Evolutionary conservation across 2,888 invertebrate genomes (phyloP), one percentile per base, ranked within the genome.

Genomic region (Amiota mariae): DNA sequence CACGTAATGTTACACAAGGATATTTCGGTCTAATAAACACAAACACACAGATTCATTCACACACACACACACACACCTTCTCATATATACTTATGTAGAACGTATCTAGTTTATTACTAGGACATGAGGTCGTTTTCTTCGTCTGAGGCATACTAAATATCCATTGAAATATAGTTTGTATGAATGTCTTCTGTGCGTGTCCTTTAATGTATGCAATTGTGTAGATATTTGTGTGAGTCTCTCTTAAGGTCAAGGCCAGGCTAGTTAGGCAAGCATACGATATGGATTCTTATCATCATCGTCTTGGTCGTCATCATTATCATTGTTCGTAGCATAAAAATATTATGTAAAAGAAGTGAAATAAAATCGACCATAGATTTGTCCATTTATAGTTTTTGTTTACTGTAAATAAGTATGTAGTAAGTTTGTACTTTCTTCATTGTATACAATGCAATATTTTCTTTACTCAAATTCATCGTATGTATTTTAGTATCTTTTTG

Each of bases 171-270:
- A 20, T 24, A 24, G 15, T 15, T 18, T 18, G 18, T 49, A 10
- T 0, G 11, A 20, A 59, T 57, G 18, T n/a, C 10, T 59, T 12
- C 18, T 1, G 51, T 67, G 49, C 47, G 20, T 51, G n/a, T 68
- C 36, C 36, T 36, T 36, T 6, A 6, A 36, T 49, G n/a, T 67
- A 20, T 67, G 63, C 46, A 67, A 18, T 20, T 64, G 15, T 18
- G 64, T 6, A n/a, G n/a, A n/a, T n/a, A 36, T 36, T 36, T 36
- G 36, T 36, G 36, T 36, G 3, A 24, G 36, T 36, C 36, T 36
- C 2, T 36, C 36, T n/a, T 49, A 54, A 68, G 67, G 67, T 68
- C 67, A 68, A 68, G 67, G 67, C 54, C 67, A 68, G 12, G 47
- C 67, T 68, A 54, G 67, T 68, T 36, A 68, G 67, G 54, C 51